Evolutionary conservation across 64 coral and sea anemone genomes (phyloP).

Genomic region (Acropora yongei): DNA sequence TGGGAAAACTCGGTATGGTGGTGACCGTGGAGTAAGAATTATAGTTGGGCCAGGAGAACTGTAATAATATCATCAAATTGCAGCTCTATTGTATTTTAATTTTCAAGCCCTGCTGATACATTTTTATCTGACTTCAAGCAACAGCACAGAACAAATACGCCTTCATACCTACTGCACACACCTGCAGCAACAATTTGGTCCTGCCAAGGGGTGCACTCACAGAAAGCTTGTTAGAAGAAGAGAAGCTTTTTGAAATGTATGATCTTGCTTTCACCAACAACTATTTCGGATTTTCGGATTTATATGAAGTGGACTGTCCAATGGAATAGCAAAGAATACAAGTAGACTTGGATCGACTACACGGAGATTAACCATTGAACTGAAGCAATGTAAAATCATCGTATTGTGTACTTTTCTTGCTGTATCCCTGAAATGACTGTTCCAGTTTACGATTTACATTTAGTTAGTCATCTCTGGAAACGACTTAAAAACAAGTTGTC

Average conservation of each 20-base stretch:
- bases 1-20: conserved; percentile 1
- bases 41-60: neutral
- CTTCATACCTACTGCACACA: conserved; percentile 40
- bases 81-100: neutral
- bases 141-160: neutral
- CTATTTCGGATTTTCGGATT: conserved; percentile 69
- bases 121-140: neutral
- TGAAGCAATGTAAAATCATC: conserved; percentile 4
- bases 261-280: conserved; percentile 70
- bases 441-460: neutral
- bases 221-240: conserved; percentile 3
- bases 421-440: conserved; percentile 3
- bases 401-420: neutral
- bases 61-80: neutral
- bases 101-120: neutral
- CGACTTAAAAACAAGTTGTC: conserved; percentile 5
- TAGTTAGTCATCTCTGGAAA: neutral
- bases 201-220: conserved; percentile 22
- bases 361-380: neutral
- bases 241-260: conserved; percentile 49
- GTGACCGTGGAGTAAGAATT: neutral
- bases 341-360: neutral
- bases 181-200: too few relatives aligned
- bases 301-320: conserved; percentile 1
- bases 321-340: neutral